phyloP scores from a whole-genome alignment of 2,797 vertebrate species.

The Scomberomorus guttatus region DNA sequence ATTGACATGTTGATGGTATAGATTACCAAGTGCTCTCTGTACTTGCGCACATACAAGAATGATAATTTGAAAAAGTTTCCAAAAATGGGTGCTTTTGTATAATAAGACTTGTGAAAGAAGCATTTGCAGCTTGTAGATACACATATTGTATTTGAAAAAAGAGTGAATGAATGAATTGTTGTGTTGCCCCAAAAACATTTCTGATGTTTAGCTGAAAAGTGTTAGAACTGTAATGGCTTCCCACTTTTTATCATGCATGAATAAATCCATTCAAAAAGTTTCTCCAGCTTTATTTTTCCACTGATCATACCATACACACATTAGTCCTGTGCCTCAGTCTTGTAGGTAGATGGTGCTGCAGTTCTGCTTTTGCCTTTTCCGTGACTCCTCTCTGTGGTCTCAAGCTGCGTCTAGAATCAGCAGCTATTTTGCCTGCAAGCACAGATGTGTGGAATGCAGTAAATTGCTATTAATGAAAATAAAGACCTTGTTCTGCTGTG shows the following conservation, averaged over 20 bases:
- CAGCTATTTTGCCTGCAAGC: slow-evolving; percentile 39
- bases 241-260: slow-evolving; percentile 27
- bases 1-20: slow-evolving; percentile 39
- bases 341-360: slow-evolving; percentile 64
- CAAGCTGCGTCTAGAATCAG: not conserved
- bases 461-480: slow-evolving; percentile 49
- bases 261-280: slow-evolving; percentile 58
- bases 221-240: slow-evolving; percentile 23
- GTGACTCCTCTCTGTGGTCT: not conserved
- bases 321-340: not conserved
- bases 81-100: slow-evolving; percentile 37
- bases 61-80: slow-evolving; percentile 19
- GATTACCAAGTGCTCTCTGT: slow-evolving; percentile 56
- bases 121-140: slow-evolving; percentile 39
- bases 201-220: not conserved
- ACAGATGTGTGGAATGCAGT: slow-evolving; percentile 52
- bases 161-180: not conserved
- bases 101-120: not conserved
- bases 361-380: slow-evolving; percentile 12
- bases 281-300: not conserved
- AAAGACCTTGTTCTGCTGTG: slow-evolving; percentile 34
- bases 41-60: slow-evolving; percentile 18
- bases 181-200: not conserved
- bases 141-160: slow-evolving; percentile 30
- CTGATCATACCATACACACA: not conserved